Base-by-base conservation (phyloP, 2,113 vertebrate genomes). In the Chaetodon trifascialis region DNA sequence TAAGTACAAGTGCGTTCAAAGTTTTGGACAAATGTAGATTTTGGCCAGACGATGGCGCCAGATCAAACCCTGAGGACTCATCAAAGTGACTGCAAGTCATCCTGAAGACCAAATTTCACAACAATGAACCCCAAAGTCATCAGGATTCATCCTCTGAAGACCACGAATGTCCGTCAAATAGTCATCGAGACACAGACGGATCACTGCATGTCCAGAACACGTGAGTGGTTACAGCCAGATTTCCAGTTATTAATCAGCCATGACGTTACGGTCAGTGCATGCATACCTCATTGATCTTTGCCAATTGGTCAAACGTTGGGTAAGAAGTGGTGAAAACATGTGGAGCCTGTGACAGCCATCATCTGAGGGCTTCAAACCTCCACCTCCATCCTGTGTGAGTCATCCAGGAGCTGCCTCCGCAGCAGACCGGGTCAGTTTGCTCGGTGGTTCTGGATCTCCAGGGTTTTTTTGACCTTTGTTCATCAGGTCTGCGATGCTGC, bases 381-480 rank as follows among this genome's bases (percentile, higher is more conserved):
- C 30, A 58, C 40, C 38, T 30, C 44, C 36, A 56, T 30, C 69
- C 36, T n/a, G 49, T 69, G 15, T 72, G 15, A 56, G 21, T 40
- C 38, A 40, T 14, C 10, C 55, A 38, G 19, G 3, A 30, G 10
- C 40, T 46, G 70, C 4, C 23, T 30, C 3, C 0, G 16, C 19
- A 19, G 30, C 56, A 62, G 59, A 74, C 7, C 30, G 30, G 30
- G 3, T 30, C 17, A 44, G 4, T 74, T 4, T 25, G 59, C 34
- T 12, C 8, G 12, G 30, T 36, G 72, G 46, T 74, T 74, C 38
- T 14, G 17, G 34, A 46, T 68, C 65, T 51, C 19, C 0, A 17
- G 75, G 42, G 38, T 16, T 1, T 1, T 12, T 68, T 2, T 70
- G 66, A 70, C 66, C 46, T 79, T 79, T 79, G 44, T 21, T 52